Base-by-base conservation (phyloP, 1,140 invertebrate species). In the Drosophila elegans region DNA sequence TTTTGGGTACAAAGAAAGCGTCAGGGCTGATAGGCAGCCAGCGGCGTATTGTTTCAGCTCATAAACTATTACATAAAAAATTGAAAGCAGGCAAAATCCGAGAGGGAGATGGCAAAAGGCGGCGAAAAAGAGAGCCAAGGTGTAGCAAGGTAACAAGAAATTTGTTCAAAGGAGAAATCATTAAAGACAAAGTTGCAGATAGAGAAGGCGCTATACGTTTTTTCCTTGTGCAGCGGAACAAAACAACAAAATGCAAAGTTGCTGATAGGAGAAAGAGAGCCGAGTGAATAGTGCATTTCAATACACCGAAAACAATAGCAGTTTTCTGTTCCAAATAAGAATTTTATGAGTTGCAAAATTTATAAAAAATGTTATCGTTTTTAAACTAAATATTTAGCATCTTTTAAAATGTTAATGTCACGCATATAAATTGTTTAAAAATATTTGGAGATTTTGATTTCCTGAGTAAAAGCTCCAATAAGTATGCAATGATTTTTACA, bases 141-240 rank as follows among this genome's bases (percentile, higher is more conserved):
- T 74, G 49, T 55, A 64, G 49, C 38, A 41, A 74, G 64, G 74
- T 77, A 77, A 77, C 73, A 69, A 77, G 59, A 78, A 79, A 86
- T 88, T 80, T 89, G 80, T 80, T 83, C 78, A 67, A 88, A 89
- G 83, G 83, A 88, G 83, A 88, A 88, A 88, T 88, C 80, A 83
- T 89, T 84, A 80, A 75, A 80, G 48, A 73, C 75, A 56, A 69
- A 42, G 29, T 71, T 32, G 36, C 55, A 57, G 39, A 36, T 12
- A 69, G 63, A 41, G 48, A 51, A 32, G 49, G 48, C 52, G 34
- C 38, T 10, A 54, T 12, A 36, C 21, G 46, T 29, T 29, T 29
- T 52, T 16, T 48, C 5, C 29, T 10, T 21, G 51, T 71, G 67
- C 29, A 63, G 36, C 44, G 52, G 16, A 67, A 55, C 38, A 56